Conservation (phyloP, 2,113 vertebrate genomes). For the Sisor rabdophorus region DNA sequence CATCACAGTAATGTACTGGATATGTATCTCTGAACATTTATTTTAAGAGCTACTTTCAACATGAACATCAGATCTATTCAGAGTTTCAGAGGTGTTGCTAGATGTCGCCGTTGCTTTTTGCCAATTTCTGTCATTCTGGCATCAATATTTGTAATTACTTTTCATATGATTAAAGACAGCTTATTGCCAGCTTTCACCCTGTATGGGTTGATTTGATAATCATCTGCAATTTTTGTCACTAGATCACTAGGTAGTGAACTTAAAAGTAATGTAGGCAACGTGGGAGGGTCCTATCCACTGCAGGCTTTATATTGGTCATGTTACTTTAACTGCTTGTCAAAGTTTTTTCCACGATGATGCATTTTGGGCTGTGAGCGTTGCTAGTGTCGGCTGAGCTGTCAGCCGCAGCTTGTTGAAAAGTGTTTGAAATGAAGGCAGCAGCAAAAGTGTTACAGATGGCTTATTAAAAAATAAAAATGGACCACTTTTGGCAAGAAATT, state of each 20-base stretch:
- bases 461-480: too few relatives aligned
- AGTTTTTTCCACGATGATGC: background rate
- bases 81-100: background rate
- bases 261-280: conserved; percentile 25
- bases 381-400: conserved; percentile 19
- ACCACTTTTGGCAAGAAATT: too few relatives aligned
- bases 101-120: conserved; percentile 1
- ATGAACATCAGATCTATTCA: background rate
- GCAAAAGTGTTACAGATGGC: conserved; percentile 29
- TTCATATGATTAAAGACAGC: conserved; percentile 30
- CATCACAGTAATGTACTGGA: conserved; percentile 2
- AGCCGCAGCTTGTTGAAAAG: conserved; percentile 4
- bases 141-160: conserved; percentile 29
- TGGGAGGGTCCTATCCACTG: conserved; percentile 7
- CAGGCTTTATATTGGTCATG: conserved; percentile 4
- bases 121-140: conserved; percentile 9
- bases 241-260: conserved; percentile 13
- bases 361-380: conserved; percentile 16
- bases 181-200: conserved; percentile 29
- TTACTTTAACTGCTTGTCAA: conserved; percentile 18
- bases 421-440: conserved; percentile 21
- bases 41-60: background rate
- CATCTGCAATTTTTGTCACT: conserved; percentile 34
- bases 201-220: conserved; percentile 19
- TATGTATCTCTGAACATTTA: background rate